Percentiles rank a stretch among this genome's conserved stretches.
Conservation (phyloP, 2,113 vertebrate species). For the Pica pica region DNA sequence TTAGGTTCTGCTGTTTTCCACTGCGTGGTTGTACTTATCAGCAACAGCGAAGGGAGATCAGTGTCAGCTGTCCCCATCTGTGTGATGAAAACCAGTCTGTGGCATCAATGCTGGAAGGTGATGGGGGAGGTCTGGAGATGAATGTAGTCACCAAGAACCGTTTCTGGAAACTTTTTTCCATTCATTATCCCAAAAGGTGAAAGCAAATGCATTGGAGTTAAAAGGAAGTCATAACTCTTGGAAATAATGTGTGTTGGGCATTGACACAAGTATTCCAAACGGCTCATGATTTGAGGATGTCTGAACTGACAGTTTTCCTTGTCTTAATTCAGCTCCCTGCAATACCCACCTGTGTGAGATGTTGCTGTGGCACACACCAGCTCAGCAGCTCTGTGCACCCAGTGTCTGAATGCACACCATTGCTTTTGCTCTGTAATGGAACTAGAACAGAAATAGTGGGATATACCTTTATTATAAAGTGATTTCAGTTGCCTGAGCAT, state of each 20-base stretch:
- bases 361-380: not conserved
- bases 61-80: not conserved
- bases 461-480: not conserved
- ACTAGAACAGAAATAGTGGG: not conserved
- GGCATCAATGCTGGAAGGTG: accelerated
- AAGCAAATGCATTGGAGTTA: not conserved
- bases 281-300: not conserved
- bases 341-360: accelerated
- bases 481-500: not conserved
- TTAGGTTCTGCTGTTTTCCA: not conserved
- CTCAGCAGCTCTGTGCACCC: not conserved
- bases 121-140: not conserved
- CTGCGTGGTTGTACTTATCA: not conserved
- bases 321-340: not conserved
- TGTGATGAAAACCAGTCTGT: accelerated
- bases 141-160: not conserved
- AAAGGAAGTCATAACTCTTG: not conserved
- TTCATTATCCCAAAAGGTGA: not conserved
- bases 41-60: accelerated
- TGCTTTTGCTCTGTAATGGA: not conserved
- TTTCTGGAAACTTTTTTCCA: not conserved
- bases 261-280: not conserved
- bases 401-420: no score
- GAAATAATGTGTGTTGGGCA: not conserved
- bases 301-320: not conserved